Conservation (phyloP, 2,888 invertebrate species). For the Dendrolimus houi region DNA sequence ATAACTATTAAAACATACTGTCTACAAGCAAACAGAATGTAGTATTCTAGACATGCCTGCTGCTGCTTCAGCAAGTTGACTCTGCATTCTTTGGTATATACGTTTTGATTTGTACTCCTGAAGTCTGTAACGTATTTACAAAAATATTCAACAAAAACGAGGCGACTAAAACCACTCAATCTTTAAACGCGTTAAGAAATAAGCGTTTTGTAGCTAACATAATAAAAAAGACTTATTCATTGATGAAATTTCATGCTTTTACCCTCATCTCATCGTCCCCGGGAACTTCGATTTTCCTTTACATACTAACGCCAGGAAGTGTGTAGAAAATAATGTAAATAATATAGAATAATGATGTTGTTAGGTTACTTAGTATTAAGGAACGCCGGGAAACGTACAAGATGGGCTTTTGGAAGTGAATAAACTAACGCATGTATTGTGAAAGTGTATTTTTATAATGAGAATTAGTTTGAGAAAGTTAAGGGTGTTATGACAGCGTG, state of each 20-base stretch:
- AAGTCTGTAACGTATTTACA: no score
- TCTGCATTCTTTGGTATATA: no score
- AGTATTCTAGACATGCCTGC: no score
- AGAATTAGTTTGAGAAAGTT: slow-evolving; percentile 39
- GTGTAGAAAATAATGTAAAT: slow-evolving; percentile 63
- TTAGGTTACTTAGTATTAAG: slow-evolving; percentile 55
- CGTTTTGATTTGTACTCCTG: no score
- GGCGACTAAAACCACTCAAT: background rate
- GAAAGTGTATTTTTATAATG: slow-evolving; percentile 69
- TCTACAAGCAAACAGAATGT: no score
- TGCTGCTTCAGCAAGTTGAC: no score
- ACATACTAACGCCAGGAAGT: slow-evolving; percentile 58
- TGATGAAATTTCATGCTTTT: slow-evolving; percentile 71
- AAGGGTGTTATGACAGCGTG: slow-evolving; percentile 41
- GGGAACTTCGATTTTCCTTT: slow-evolving; percentile 29
- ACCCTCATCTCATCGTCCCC: slow-evolving; percentile 42
- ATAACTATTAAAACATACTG: no score
- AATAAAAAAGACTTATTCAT: slow-evolving; percentile 42
- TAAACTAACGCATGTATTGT: slow-evolving; percentile 24
- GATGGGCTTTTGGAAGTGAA: slow-evolving; percentile 6
- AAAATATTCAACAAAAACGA: no score
- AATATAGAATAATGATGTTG: slow-evolving; percentile 52
- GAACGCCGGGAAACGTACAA: slow-evolving; percentile 53
- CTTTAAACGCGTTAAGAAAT: background rate
- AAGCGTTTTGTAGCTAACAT: background rate